phyloP scores from a whole-genome alignment of 2,888 invertebrate genomes.

The Cheilosia vulpina region DNA sequence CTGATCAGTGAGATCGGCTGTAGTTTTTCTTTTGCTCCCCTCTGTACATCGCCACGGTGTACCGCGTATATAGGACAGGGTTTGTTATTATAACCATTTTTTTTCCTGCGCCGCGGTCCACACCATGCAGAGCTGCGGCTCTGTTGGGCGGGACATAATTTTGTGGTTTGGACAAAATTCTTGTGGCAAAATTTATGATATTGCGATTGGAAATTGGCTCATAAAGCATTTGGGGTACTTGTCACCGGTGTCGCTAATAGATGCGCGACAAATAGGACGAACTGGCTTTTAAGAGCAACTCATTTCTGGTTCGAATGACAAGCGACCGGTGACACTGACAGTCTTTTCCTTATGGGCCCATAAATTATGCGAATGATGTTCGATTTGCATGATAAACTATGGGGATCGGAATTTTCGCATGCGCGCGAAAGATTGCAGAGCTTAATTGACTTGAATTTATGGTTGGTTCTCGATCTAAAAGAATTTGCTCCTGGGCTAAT shows the following conservation, averaged over 20 bases:
- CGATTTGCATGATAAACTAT: conserved; percentile 57
- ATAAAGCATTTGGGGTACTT: conserved; percentile 7
- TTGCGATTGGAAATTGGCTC: conserved; percentile 24
- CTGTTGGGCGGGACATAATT: conserved; percentile 11
- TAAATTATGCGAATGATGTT: conserved; percentile 41
- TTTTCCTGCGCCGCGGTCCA: not conserved
- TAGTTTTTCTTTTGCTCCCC: conserved; percentile 28
- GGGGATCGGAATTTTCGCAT: conserved; percentile 1
- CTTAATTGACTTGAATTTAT: conserved; percentile 60
- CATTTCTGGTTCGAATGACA: conserved; percentile 25
- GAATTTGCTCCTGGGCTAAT: conserved; percentile 8
- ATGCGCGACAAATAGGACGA: conserved; percentile 28
- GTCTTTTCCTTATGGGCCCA: conserved; percentile 31
- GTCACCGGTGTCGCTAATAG: conserved; percentile 17
- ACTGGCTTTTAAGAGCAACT: conserved; percentile 29
- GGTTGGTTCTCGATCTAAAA: not conserved
- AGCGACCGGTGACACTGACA: conserved; percentile 45
- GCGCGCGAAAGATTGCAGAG: conserved; percentile 21
- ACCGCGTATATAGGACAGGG: conserved; percentile 61
- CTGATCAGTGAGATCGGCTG: conserved; percentile 36
- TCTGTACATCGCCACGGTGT: conserved; percentile 32
- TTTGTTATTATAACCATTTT: conserved; percentile 27
- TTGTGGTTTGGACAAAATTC: conserved; percentile 52
- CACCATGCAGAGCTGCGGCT: not conserved
- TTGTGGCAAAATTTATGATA: conserved; percentile 64